Evolutionary conservation across 2,113 vertebrate genomes (phyloP).

Genomic region (Gallinago media): DNA sequence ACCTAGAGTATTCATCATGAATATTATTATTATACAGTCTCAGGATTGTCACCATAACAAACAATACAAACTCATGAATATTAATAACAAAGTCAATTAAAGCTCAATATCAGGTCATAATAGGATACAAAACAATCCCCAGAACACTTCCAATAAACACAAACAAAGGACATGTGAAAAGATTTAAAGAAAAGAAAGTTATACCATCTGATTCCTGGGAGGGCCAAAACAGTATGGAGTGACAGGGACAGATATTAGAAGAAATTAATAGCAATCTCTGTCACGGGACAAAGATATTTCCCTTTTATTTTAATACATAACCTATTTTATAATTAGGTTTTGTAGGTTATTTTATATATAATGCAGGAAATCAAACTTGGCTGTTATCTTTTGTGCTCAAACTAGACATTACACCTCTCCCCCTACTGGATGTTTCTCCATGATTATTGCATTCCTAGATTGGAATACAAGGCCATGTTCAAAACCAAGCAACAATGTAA

Average conservation of each 20-base stretch:
- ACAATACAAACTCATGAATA: neutral
- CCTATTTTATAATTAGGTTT: neutral
- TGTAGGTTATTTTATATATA: neutral
- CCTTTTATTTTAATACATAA: neutral
- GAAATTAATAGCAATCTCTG: neutral
- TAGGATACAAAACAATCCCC: neutral
- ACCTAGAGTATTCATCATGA: neutral
- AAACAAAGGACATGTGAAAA: neutral
- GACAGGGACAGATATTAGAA: neutral
- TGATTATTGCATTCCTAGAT: neutral
- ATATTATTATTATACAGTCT: neutral
- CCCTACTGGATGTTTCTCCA: neutral
- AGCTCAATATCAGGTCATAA: neutral
- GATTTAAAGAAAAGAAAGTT: neutral
- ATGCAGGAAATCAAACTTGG: neutral
- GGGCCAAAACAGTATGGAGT: accelerated
- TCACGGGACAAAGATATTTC: neutral
- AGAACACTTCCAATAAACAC: neutral
- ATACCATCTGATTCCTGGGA: neutral
- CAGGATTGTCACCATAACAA: neutral
- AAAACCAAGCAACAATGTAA: neutral
- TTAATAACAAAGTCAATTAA: neutral
- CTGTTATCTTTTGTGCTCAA: neutral
- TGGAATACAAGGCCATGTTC: neutral
- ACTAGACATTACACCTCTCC: neutral